Evolutionary conservation across 2,113 vertebrate genomes (phyloP).

Genomic region (Trematocara marginatum): DNA sequence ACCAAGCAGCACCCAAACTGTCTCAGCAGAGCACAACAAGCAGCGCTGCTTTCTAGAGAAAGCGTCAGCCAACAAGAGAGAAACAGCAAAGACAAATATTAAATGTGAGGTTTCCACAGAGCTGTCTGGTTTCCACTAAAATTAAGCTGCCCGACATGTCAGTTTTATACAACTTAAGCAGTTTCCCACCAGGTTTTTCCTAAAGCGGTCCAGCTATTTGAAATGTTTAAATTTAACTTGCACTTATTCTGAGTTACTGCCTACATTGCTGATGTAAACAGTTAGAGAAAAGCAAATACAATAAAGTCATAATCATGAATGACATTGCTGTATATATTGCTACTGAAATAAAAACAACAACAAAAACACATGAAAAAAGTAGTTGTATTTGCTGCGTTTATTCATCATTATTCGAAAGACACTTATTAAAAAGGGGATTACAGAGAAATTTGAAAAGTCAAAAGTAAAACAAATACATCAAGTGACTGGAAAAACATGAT

Average conservation of each 20-base stretch:
- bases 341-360: background rate
- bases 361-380: background rate
- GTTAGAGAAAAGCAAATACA: background rate
- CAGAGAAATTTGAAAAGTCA: background rate
- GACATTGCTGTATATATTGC: accelerated
- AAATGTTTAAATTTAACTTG: background rate
- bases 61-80: background rate
- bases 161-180: background rate
- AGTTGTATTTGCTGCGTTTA: background rate
- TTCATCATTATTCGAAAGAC: background rate
- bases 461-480: background rate
- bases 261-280: background rate
- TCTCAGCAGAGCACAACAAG: constrained; percentile 37
- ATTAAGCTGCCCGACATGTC: background rate
- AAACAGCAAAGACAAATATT: background rate
- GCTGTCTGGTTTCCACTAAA: background rate
- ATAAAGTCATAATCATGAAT: background rate
- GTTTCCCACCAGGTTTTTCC: background rate
- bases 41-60: background rate
- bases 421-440: background rate
- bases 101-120: background rate
- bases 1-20: constrained; percentile 41
- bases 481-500: background rate
- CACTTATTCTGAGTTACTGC: background rate
- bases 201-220: background rate